These are phyloP conservation scores for Sapajus apella DNA, from an alignment of 2,113 vertebrate genomes.

Conservation along the genomic window DNA sequence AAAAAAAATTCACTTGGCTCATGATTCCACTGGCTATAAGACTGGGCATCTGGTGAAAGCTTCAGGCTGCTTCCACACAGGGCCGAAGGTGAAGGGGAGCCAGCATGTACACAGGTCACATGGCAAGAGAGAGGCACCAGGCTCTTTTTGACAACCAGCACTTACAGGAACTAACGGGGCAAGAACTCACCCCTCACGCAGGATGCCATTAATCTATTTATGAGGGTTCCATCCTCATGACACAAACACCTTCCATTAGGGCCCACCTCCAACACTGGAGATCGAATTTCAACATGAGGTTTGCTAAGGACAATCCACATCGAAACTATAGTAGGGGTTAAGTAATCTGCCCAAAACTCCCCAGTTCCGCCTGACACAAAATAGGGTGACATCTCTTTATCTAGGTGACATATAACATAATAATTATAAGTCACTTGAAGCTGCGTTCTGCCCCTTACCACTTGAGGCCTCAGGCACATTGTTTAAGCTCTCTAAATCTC, in stretches of 20 bases:
- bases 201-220: background rate
- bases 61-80: background rate
- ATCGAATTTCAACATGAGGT: background rate
- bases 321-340: background rate
- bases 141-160: background rate
- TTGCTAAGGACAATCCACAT: background rate
- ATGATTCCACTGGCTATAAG: background rate
- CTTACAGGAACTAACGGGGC: background rate
- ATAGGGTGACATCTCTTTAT: background rate
- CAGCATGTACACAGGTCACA: background rate
- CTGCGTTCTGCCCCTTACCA: background rate
- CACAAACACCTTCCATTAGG: background rate
- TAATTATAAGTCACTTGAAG: background rate
- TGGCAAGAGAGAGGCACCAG: background rate
- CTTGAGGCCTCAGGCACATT: background rate
- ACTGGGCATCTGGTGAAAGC: background rate
- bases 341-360: background rate
- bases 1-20: background rate
- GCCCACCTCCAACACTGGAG: background rate
- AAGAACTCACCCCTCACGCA: background rate
- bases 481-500: background rate
- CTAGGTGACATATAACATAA: background rate
- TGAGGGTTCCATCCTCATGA: background rate
- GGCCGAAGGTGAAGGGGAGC: background rate
- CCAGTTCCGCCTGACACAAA: background rate